These are phyloP conservation scores for Drosophila malerkotliana DNA, from an alignment of 1,140 invertebrate species.

Conservation along the genomic window DNA sequence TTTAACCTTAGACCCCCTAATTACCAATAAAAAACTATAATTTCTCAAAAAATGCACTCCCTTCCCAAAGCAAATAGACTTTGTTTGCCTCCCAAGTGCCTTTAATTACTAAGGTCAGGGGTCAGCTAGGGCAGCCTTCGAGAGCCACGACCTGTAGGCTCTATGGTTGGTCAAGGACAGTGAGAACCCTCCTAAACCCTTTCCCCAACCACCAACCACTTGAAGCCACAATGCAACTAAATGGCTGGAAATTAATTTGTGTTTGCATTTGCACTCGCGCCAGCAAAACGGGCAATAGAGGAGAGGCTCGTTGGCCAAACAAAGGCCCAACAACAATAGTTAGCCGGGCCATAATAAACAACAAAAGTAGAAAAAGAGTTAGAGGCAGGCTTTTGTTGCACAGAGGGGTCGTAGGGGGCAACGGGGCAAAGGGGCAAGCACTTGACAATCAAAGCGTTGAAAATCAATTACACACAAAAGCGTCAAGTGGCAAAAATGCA, in stretches of 20 bases:
- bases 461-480: conserved; percentile 77
- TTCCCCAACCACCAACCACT: conserved; percentile 1
- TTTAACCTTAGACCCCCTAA: no score
- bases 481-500: conserved; percentile 65
- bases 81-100: conserved; percentile 1
- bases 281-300: no score
- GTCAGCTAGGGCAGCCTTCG: conserved; percentile 3
- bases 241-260: conserved; percentile 39
- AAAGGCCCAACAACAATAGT: conserved; percentile 44
- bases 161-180: conserved; percentile 33
- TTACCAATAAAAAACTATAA: no score
- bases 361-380: neutral
- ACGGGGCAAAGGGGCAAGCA: conserved; percentile 22
- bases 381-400: conserved; percentile 22
- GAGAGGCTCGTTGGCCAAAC: neutral
- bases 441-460: conserved; percentile 76
- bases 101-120: conserved; percentile 29
- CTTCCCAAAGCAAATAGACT: neutral
- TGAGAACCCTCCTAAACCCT: no score
- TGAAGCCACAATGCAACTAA: conserved; percentile 40
- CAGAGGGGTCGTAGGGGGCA: neutral
- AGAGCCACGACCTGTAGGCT: neutral
- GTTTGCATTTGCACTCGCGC: conserved; percentile 26
- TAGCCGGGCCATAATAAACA: conserved; percentile 30
- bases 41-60: neutral